A percentile compares a stretch with the other conserved stretches of the same genome.
Evolutionary conservation across 2,888 invertebrate genomes (phyloP).

Genomic region (Scaptomyza reducta): DNA sequence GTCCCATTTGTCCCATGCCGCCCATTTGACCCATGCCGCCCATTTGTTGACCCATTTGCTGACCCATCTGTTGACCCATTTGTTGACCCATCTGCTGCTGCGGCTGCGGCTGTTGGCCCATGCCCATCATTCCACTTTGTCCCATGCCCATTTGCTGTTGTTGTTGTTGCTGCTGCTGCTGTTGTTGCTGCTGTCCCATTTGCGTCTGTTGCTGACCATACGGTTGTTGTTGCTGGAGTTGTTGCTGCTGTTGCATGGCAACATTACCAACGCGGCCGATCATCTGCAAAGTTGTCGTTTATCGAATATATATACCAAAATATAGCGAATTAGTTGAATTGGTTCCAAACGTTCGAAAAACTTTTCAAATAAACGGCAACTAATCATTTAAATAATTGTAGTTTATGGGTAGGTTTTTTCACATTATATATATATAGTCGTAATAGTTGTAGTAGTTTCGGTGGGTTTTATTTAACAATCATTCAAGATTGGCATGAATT

Average conservation of each 20-base stretch:
- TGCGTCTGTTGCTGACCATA: constrained; percentile 82
- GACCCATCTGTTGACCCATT: constrained; percentile 63
- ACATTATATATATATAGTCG: constrained; percentile 19
- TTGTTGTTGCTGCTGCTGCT: constrained; percentile 77
- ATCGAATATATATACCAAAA: constrained; percentile 56
- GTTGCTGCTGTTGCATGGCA: constrained; percentile 83
- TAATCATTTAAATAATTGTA: constrained; percentile 65
- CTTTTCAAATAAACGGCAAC: constrained; percentile 61
- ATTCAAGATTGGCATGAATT: constrained; percentile 45
- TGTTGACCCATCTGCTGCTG: constrained; percentile 61
- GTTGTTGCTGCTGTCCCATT: constrained; percentile 75
- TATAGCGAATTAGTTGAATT: constrained; percentile 56
- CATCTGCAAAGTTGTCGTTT: constrained; percentile 82
- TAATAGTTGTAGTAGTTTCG: constrained; percentile 14
- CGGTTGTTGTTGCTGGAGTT: constrained; percentile 82
- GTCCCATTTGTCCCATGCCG: constrained; percentile 8
- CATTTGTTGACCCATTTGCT: constrained; percentile 47
- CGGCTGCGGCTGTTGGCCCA: constrained; percentile 69
- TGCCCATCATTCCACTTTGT: constrained; percentile 60
- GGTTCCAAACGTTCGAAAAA: constrained; percentile 35
- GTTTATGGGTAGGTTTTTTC: constrained; percentile 41
- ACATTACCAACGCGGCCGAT: constrained; percentile 85
- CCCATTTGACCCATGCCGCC: constrained; percentile 2
- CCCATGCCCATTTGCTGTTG: constrained; percentile 76
- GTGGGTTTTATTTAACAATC: constrained; percentile 16